A percentile compares a stretch with the other conserved stretches of the same genome.
Conservation (phyloP, 2,888 invertebrate genomes). For the Kryphioiulus occultus region DNA sequence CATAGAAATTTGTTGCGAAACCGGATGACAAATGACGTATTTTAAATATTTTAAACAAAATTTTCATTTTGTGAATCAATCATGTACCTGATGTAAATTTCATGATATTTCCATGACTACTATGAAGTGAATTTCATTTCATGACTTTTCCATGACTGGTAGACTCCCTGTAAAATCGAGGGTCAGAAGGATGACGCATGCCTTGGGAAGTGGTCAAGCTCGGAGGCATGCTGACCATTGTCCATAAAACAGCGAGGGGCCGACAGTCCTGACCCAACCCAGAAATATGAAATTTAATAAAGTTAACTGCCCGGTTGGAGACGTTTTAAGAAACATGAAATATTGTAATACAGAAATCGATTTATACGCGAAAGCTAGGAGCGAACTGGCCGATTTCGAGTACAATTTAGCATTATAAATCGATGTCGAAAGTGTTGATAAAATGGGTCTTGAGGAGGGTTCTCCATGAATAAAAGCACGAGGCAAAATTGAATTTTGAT, state of each 20-base stretch:
- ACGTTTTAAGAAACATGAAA: slow-evolving; percentile 39
- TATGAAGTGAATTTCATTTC: too few species aligned
- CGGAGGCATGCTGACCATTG: neutral
- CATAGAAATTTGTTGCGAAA: too few species aligned
- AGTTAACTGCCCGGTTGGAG: slow-evolving; percentile 31
- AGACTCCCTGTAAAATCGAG: too few species aligned
- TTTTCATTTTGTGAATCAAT: too few species aligned
- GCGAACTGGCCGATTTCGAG: neutral
- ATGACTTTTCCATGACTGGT: too few species aligned
- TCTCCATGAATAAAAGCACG: slow-evolving; percentile 1
- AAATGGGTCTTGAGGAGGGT: neutral
- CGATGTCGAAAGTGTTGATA: slow-evolving; percentile 10
- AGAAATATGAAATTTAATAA: slow-evolving; percentile 40
- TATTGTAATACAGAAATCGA: slow-evolving; percentile 36
- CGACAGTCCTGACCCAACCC: neutral
- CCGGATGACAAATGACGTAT: too few species aligned
- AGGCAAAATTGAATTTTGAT: neutral
- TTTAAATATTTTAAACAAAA: too few species aligned
- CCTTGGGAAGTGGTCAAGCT: slow-evolving; percentile 19
- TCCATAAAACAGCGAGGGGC: neutral
- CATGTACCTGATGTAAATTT: too few species aligned
- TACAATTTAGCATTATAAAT: slow-evolving; percentile 35
- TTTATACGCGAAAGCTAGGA: neutral
- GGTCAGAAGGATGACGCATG: neutral
- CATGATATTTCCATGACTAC: too few species aligned